Conservation (phyloP, 2,797 vertebrate species). For the Capromys pilorides region DNA sequence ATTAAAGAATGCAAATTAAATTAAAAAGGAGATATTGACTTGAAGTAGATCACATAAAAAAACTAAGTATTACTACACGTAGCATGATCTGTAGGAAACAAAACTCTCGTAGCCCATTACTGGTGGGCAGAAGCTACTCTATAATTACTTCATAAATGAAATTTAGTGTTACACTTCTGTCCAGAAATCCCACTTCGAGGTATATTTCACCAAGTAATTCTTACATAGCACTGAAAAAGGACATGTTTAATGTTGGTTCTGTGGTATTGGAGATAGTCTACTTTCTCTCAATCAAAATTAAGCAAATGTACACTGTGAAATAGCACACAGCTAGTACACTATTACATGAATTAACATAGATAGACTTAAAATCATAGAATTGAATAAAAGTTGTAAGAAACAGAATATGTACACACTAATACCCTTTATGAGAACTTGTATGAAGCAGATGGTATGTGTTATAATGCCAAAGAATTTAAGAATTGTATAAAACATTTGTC, state of each 20-base stretch:
- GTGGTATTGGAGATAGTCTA: not conserved
- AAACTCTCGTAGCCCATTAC: not conserved
- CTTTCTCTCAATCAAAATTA: not conserved
- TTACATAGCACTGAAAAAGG: not conserved
- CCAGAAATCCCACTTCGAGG: not conserved
- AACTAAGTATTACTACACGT: not conserved
- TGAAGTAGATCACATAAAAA: constrained; percentile 3
- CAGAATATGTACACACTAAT: not conserved
- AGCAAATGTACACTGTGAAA: not conserved
- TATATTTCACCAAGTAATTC: not conserved
- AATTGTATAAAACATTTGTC: not conserved
- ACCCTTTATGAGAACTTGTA: not conserved
- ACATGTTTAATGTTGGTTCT: not conserved
- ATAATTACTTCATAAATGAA: not conserved
- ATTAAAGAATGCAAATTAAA: not conserved
- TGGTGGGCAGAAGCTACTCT: not conserved
- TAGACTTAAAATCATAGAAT: not conserved
- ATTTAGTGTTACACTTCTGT: not conserved
- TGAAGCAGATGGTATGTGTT: not conserved
- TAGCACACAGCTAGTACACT: not conserved
- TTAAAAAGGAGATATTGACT: not conserved
- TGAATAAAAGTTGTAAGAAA: not conserved
- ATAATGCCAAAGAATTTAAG: not conserved
- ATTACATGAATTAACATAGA: not conserved
- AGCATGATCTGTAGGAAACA: not conserved